phyloP scores from a whole-genome alignment of 2,888 invertebrate genomes.

The Rambutsinella grinnellia region DNA sequence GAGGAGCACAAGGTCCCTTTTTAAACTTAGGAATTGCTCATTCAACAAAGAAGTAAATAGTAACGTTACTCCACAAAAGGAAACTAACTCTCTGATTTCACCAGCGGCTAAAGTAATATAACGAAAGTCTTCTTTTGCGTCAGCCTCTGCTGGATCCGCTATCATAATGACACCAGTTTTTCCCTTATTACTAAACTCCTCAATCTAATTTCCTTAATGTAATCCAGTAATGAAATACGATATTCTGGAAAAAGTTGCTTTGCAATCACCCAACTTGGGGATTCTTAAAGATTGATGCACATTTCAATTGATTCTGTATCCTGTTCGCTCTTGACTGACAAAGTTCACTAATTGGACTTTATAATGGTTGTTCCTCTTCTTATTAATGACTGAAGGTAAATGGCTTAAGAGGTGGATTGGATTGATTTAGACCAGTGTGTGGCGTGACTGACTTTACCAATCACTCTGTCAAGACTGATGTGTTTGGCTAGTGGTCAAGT shows the following conservation, averaged over 20 bases:
- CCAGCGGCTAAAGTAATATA: not conserved
- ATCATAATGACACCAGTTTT: constrained; percentile 41
- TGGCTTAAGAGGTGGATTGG: no score
- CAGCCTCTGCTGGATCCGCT: constrained; percentile 27
- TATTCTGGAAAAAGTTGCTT: not conserved
- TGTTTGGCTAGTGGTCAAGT: not conserved
- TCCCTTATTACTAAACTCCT: not conserved
- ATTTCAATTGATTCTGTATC: no score
- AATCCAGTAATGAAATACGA: constrained; percentile 1
- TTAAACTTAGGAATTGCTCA: constrained; percentile 27
- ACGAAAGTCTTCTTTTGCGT: constrained; percentile 3
- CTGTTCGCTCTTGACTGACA: no score
- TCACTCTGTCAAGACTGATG: not conserved
- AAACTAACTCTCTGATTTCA: constrained; percentile 9
- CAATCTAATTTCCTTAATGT: constrained; percentile 29
- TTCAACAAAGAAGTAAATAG: constrained; percentile 5
- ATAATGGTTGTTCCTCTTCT: not conserved
- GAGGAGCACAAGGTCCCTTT: constrained; percentile 34
- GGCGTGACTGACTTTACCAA: not conserved
- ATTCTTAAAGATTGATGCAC: no score
- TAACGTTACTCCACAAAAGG: constrained; percentile 14
- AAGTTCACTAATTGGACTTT: constrained; percentile 37
- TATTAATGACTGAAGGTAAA: not conserved
- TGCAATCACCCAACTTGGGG: no score
- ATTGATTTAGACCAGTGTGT: not conserved